phyloP scores from a whole-genome alignment of 2,113 vertebrate genomes.

The Sylvicapra grimmia region DNA sequence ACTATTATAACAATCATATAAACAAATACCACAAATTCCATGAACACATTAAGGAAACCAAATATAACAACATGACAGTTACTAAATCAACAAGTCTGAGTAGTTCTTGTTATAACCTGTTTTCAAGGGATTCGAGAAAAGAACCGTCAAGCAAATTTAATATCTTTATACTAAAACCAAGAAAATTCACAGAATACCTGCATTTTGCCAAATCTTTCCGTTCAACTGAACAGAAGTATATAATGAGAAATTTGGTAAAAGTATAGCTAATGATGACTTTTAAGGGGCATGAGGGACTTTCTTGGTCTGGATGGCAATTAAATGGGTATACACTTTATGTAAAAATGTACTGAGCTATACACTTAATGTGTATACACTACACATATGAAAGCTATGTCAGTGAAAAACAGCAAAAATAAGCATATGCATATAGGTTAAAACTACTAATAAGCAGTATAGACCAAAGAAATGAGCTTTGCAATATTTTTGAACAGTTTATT shows the following conservation, averaged over 20 bases:
- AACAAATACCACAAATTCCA: conserved; percentile 36
- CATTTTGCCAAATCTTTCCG: background rate
- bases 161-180: conserved; percentile 18
- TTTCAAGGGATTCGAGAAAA: conserved; percentile 11
- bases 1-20: conserved; percentile 29
- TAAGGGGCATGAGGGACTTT: background rate
- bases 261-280: background rate
- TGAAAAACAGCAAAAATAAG: conserved; percentile 10
- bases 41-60: conserved; percentile 3
- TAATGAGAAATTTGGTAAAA: background rate
- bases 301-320: background rate
- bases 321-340: background rate
- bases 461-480: background rate
- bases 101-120: background rate
- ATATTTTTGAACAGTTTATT: conserved; percentile 8
- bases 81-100: background rate
- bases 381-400: background rate
- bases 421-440: background rate
- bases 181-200: background rate
- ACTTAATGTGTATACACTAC: background rate
- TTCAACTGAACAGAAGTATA: background rate
- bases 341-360: background rate
- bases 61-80: background rate
- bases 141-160: background rate
- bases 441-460: background rate